Conservation (phyloP, 2,888 invertebrate genomes). For the Syrista parreyssii region DNA sequence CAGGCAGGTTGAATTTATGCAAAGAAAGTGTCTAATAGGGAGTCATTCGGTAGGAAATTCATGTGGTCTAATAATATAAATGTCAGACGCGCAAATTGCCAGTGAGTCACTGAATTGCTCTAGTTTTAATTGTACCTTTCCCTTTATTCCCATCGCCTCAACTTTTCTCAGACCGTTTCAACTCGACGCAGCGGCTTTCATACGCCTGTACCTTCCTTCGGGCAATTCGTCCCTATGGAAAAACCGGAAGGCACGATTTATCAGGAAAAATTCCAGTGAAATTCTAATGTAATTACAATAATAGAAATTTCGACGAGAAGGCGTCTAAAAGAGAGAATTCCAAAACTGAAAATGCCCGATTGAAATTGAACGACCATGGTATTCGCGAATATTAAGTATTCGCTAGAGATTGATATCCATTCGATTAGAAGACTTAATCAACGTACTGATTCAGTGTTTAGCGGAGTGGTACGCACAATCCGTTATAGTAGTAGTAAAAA, state of each 20-base stretch:
- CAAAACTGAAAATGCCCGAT: too few species aligned
- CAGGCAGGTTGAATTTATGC: too few species aligned
- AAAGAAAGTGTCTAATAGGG: too few species aligned
- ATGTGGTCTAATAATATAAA: constrained; percentile 61
- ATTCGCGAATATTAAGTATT: too few species aligned
- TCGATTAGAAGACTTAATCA: too few species aligned
- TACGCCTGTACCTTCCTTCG: constrained; percentile 14
- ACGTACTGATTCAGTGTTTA: background rate
- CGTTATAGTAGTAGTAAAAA: background rate
- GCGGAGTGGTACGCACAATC: background rate
- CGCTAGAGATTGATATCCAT: too few species aligned
- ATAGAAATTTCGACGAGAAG: too few species aligned
- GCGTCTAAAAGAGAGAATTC: too few species aligned
- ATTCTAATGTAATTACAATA: background rate
- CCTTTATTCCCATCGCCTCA: constrained; percentile 21
- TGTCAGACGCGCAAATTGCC: constrained; percentile 58
- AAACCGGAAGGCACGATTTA: constrained; percentile 40
- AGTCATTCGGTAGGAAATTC: constrained; percentile 41
- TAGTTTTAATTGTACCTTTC: constrained; percentile 62
- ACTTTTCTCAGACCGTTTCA: constrained; percentile 34
- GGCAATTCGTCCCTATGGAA: constrained; percentile 21
- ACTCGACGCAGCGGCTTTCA: constrained; percentile 21
- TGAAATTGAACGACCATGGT: too few species aligned
- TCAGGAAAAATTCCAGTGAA: constrained; percentile 1
- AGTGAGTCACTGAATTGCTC: constrained; percentile 59